Evolutionary conservation across 2,113 vertebrate genomes (phyloP), one percentile per base, ranked within the genome.

Genomic region (Proterorhinus semilunaris): DNA sequence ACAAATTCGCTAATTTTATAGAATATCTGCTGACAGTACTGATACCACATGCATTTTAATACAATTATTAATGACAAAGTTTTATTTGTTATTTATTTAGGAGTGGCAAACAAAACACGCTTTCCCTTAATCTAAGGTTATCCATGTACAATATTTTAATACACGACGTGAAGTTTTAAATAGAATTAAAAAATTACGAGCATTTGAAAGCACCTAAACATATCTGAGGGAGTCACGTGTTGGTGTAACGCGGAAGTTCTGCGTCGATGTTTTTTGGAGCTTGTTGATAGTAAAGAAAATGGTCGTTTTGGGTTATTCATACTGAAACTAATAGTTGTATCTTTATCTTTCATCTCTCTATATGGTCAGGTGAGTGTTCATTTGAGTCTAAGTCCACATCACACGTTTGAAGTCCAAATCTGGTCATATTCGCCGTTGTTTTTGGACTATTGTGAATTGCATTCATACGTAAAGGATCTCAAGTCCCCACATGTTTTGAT

Each of bases 331-430:
- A 12, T 44, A 12, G 11, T 1, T 21, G 17, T 16, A 8, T 9
- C 36, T n/a, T 61, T 10, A 4, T 51, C 71, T 55, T n/a, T 45
- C n/a, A 62, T 81, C 48, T n/a, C 59, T 66, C 74, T 73, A 15
- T 57, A 90, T 91, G 90, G 88, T 91, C 80, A 90, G 85, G 90
- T 91, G 75, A 86, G 78, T 8, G 0, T n/a, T 7, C 13, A 9
- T 62, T 10, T 62, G 8, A 27, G 42, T 1, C 49, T 4, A 36
- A 36, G 7, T 65, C 5, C 6, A 1, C 0, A 1, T 15, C 12
- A 8, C 13, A 8, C 6, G 59, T 42, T 71, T 8, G 0, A n/a
- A 15, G 15, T 5, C n/a, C 17, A 45, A 42, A 15, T 55, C 49
- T 12, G 0, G 47, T 1, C 10, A 11, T 16, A 62, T 2, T 47